Conservation (phyloP, 2,797 vertebrate genomes). For the Meda fulgida region DNA sequence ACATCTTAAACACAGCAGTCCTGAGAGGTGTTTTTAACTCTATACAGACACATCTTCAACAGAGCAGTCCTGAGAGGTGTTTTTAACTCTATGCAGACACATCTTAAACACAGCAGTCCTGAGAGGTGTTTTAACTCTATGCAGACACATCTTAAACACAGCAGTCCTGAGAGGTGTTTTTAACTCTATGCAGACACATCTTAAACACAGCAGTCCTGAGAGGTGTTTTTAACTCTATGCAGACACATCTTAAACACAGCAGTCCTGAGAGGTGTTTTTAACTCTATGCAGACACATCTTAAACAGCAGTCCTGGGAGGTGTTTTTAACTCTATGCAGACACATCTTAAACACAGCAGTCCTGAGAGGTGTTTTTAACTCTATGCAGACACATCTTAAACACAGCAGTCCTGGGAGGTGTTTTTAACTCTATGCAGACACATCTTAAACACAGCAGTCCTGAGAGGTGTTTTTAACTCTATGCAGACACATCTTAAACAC, state of each 20-base stretch:
- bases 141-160: not conserved
- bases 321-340: not conserved
- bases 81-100: not conserved
- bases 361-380: not conserved
- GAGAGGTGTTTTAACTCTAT: not conserved
- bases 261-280: not conserved
- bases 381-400: not conserved
- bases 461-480: not conserved
- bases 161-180: not conserved
- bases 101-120: not conserved
- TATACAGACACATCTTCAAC: not conserved
- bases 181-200: not conserved
- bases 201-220: not conserved
- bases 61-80: not conserved
- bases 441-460: not conserved
- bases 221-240: not conserved
- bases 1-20: not conserved
- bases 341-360: not conserved
- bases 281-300: not conserved
- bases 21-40: not conserved
- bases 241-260: not conserved
- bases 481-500: not conserved
- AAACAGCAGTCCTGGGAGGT: not conserved
- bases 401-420: not conserved
- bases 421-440: not conserved